These are phyloP conservation scores for Enteromius argenteus DNA, from an alignment of 2,797 vertebrate species.

Conservation along the genomic window DNA sequence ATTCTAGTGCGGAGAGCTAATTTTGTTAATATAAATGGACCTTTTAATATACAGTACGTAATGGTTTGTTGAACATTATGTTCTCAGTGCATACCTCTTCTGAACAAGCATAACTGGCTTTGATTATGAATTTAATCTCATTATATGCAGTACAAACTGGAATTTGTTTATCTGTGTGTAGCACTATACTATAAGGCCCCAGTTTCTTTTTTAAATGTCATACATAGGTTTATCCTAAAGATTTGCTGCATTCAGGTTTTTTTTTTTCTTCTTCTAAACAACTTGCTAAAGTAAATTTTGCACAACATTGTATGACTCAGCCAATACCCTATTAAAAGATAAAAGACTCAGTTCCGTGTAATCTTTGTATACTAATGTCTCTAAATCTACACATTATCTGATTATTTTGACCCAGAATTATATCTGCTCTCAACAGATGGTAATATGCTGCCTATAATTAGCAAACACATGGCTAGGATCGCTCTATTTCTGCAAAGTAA, in stretches of 20 bases:
- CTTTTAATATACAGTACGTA: conserved; percentile 75
- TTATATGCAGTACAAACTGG: conserved; percentile 66
- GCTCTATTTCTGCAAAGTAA: conserved; percentile 81
- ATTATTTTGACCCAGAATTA: conserved; percentile 76
- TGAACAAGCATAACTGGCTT: conserved; percentile 68
- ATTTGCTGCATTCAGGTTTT: background rate
- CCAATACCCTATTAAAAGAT: conserved; percentile 41
- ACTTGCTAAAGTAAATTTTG: background rate
- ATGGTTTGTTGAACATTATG: conserved; percentile 78
- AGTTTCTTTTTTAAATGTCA: background rate
- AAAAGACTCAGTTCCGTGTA: conserved; percentile 61
- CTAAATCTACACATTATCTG: conserved; percentile 73
- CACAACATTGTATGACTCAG: conserved; percentile 22
- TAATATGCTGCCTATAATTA: conserved; percentile 81
- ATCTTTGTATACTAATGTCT: conserved; percentile 70
- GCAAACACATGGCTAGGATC: conserved; percentile 81
- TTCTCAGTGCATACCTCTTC: conserved; percentile 67
- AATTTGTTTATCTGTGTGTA: conserved; percentile 55
- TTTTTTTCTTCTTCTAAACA: too few species aligned
- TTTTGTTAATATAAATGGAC: conserved; percentile 76
- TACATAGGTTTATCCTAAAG: background rate
- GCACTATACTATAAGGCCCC: background rate
- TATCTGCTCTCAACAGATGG: conserved; percentile 82
- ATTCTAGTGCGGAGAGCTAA: conserved; percentile 79
- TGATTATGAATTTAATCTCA: conserved; percentile 67